Base-by-base conservation (phyloP, 2,797 vertebrate genomes). In the Ciconia nigra region DNA sequence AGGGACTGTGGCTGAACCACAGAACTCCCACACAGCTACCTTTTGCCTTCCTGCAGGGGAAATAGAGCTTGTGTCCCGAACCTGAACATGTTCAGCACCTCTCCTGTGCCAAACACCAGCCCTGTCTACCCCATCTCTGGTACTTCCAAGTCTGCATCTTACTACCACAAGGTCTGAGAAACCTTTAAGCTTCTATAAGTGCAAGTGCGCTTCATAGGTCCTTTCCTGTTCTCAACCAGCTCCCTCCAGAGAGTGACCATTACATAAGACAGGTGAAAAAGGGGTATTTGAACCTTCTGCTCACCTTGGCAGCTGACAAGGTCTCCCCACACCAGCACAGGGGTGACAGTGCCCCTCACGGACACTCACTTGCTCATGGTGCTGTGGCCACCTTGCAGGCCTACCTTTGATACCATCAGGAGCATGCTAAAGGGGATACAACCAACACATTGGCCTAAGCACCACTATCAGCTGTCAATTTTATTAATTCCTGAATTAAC, bases 21-120 rank as follows among this genome's bases (percentile, higher is more conserved):
- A 93, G 44, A 58, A 74, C 69, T 93, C 91, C 85, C 80, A 91
- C 87, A 59, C 62, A 49, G 74, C 24, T 24, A 87, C 63, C 49
- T 92, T 89, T 14, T 57, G 44, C 44, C 52, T 59, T 85, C 74
- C 79, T 73, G 37, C 49, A 58, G 49, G 49, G 33, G 39, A 79
- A 89, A 74, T 4, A 65, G 49, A 79, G 51, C 79, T 61, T 5
- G 0, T 37, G 73, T 69, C 59, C 59, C 55, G 54, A 94, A 66
- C 28, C 24, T 3, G 4, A 67, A 73, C 33, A 70, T 0, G 1
- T 35, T 83, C 89, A 80, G 57, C n/a, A 49, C 31, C 54, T 31
- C 61, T 80, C 35, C 57, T 54, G 2, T 51, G 72, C 37, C 63
- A 59, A 91, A 63, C n/a, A 63, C 31, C 85, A 71, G 69, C 35